phyloP scores from a whole-genome alignment of 2,888 invertebrate genomes.

The Lycaena phlaeas region DNA sequence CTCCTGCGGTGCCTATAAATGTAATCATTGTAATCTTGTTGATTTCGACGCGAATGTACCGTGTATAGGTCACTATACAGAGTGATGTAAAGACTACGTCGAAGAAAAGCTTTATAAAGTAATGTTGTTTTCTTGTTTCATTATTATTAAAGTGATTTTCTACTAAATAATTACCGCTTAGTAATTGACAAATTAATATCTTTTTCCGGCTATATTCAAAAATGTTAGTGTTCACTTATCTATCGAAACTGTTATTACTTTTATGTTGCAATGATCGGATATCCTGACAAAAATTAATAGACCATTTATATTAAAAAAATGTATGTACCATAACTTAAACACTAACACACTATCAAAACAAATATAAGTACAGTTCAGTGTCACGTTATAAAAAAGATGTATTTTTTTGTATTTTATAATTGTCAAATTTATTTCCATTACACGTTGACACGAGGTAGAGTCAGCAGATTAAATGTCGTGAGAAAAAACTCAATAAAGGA shows the following conservation, averaged over 20 bases:
- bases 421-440: conserved; percentile 4
- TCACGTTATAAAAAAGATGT: neutral
- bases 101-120: too few relatives aligned
- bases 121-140: too few relatives aligned
- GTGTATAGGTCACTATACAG: too few relatives aligned
- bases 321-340: neutral
- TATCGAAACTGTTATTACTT: neutral
- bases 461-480: conserved; percentile 12
- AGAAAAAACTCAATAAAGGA: conserved; percentile 12
- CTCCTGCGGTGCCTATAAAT: too few relatives aligned
- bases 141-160: neutral
- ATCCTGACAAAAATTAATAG: conserved; percentile 3
- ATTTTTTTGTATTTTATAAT: neutral
- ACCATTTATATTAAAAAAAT: neutral
- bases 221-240: neutral
- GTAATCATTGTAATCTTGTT: too few relatives aligned
- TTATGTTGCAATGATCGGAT: conserved; percentile 2
- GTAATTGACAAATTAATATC: neutral
- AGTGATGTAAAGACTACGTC: too few relatives aligned
- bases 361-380: too few relatives aligned
- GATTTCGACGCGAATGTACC: too few relatives aligned
- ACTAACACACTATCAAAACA: neutral
- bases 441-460: conserved; percentile 2
- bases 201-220: neutral
- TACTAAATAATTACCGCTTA: neutral